A percentile compares a stretch with the other conserved stretches of the same genome.
Conservation (phyloP, 2,888 invertebrate genomes). For the Conomelus anceps region DNA sequence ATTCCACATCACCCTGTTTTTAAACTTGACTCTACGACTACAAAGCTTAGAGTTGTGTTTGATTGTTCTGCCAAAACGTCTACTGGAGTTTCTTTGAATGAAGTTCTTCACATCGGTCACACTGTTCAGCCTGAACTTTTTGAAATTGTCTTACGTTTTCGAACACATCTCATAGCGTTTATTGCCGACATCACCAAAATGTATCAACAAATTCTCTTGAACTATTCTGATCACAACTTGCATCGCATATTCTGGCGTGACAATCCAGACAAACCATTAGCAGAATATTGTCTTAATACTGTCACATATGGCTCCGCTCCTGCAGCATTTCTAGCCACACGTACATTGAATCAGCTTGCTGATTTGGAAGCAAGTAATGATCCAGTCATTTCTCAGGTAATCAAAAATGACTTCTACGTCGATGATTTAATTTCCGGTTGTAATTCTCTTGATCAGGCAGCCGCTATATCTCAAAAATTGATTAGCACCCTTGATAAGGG, state of each 20-base stretch:
- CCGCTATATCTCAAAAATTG: not conserved
- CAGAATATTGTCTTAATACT: constrained; percentile 27
- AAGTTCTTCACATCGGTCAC: too few relatives aligned
- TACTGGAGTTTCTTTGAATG: too few relatives aligned
- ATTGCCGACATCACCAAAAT: constrained; percentile 36
- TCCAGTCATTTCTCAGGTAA: constrained; percentile 23
- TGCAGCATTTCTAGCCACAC: constrained; percentile 30
- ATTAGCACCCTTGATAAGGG: not conserved
- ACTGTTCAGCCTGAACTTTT: too few relatives aligned
- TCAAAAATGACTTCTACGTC: constrained; percentile 30
- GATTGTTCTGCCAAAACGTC: too few relatives aligned
- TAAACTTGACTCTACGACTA: too few relatives aligned
- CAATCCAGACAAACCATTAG: constrained; percentile 23
- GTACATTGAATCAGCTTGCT: constrained; percentile 28
- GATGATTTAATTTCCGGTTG: constrained; percentile 30
- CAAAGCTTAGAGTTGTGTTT: too few relatives aligned
- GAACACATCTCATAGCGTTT: too few relatives aligned
- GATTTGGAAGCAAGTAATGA: constrained; percentile 8
- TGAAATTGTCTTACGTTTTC: too few relatives aligned
- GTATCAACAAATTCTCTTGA: constrained; percentile 33
- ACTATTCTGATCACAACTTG: constrained; percentile 26
- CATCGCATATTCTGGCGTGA: constrained; percentile 35
- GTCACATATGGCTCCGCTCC: constrained; percentile 34
- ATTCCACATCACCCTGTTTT: too few relatives aligned
- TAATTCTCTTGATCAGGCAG: not conserved